Conservation (phyloP, 2,888 invertebrate species). For the Frankliniella fusca region DNA sequence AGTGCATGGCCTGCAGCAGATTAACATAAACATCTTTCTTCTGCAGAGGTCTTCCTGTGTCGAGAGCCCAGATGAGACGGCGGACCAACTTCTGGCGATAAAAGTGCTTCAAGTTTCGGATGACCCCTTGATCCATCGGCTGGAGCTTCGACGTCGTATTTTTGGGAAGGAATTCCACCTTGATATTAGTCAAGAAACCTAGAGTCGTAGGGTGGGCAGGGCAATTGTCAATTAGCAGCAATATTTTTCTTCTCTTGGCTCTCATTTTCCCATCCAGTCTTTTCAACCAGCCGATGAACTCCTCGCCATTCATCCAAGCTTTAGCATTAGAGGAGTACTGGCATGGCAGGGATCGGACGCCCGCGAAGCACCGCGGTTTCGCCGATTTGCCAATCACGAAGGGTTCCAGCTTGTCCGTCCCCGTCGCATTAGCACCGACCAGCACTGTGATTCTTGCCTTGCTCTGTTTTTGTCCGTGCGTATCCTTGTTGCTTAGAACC, state of each 20-base stretch:
- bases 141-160: slow-evolving; percentile 34
- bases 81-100: slow-evolving; percentile 36
- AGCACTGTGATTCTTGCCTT: not conserved
- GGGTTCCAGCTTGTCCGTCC: not conserved
- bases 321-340: slow-evolving; percentile 32
- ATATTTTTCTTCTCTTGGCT: slow-evolving; percentile 30
- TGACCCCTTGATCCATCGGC: slow-evolving; percentile 37
- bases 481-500: not conserved
- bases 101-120: slow-evolving; percentile 36
- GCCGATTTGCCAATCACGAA: slow-evolving; percentile 31
- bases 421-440: not conserved
- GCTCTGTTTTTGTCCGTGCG: not conserved
- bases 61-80: slow-evolving; percentile 29
- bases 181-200: slow-evolving; percentile 27
- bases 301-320: slow-evolving; percentile 34
- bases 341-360: slow-evolving; percentile 31
- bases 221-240: too few relatives aligned
- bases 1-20: not conserved
- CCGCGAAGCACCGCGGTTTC: slow-evolving; percentile 33
- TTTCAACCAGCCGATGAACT: slow-evolving; percentile 31
- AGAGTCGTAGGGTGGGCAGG: slow-evolving; percentile 31
- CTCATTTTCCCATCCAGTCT: slow-evolving; percentile 31
- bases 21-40: not conserved
- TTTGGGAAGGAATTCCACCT: slow-evolving; percentile 31
- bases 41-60: not conserved